Evolutionary conservation across 2,888 invertebrate genomes (phyloP), one percentile per base, ranked within the genome.

Genomic region (Melanchra persicariae): DNA sequence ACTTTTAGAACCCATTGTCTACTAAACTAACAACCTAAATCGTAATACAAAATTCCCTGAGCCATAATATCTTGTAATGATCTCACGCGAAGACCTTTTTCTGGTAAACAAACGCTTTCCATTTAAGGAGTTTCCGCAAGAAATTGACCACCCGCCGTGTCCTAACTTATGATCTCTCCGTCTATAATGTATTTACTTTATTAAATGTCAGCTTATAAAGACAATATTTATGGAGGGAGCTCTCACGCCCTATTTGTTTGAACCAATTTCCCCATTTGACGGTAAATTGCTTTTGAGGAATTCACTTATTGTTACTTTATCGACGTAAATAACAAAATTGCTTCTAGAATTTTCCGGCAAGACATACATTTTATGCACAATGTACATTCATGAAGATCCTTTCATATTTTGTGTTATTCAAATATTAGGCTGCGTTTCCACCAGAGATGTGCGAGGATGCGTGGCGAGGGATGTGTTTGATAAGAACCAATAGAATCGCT

Each of bases 111-210:
- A 30, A 45, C 22, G 60, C 19, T 47, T 6, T 62, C 61, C 55
- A 22, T 63, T 47, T 52, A 51, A 67, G 12, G 55, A 71, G 61
- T 68, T 59, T 65, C 26, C 59, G 60, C 47, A 49, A 69, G 49
- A 43, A 79, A 79, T 79, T 79, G 74, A 59, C 64, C 83, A 55
- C 79, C 80, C 45, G 59, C 80, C 54, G 79, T 40, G 83, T 17
- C 24, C 64, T 69, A 60, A 83, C 55, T 57, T 83, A 60, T 49
- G 68, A 74, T 79, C 49, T 66, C 52, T 45, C 59, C 40, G 65
- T 69, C 40, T 63, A 45, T 79, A 68, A 66, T 51, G 30, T 61
- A 63, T 19, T 54, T 52, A 34, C 67, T 73, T 68, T 74, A 74
- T 70, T 80, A 70, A 69, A 70, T 66, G 70, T 57, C 74, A 65